A percentile compares a stretch with the other conserved stretches of the same genome.
phyloP scores from a whole-genome alignment of 2,888 invertebrate genomes.

The Caenorhabditis becei region DNA sequence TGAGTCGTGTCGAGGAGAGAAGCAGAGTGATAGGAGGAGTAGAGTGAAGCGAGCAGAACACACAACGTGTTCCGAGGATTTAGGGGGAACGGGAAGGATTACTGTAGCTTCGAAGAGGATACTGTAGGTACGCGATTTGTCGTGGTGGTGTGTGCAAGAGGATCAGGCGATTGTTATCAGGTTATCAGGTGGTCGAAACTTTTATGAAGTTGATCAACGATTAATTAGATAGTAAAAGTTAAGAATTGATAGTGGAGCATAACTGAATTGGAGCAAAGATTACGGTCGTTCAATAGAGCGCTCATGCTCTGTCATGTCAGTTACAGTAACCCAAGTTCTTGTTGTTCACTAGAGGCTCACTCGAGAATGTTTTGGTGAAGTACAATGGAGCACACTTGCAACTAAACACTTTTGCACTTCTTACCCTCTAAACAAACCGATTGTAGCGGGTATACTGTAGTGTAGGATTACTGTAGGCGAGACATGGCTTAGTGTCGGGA shows the following conservation, averaged over 20 bases:
- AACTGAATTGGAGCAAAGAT: no score
- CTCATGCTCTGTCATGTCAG: no score
- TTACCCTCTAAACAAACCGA: no score
- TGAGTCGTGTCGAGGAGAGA: conserved; percentile 13
- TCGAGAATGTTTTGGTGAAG: no score
- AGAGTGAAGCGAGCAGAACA: conserved; percentile 20
- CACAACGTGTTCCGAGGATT: neutral
- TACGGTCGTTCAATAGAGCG: no score
- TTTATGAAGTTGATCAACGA: neutral
- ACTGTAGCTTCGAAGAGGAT: neutral
- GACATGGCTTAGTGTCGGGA: neutral
- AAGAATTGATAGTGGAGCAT: neutral
- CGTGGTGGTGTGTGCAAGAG: conserved; percentile 17
- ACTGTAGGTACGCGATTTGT: conserved; percentile 5
- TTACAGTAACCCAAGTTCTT: no score
- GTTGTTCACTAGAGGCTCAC: no score
- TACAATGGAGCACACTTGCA: neutral
- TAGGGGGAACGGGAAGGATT: neutral
- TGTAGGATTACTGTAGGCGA: neutral
- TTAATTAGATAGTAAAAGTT: neutral
- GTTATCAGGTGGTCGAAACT: no score
- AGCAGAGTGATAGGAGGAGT: neutral
- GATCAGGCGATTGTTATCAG: neutral
- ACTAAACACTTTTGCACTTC: neutral
- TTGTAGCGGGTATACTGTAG: neutral